Evolutionary conservation across 2,888 invertebrate species (phyloP).

Genomic region (Autographa pulchrina): DNA sequence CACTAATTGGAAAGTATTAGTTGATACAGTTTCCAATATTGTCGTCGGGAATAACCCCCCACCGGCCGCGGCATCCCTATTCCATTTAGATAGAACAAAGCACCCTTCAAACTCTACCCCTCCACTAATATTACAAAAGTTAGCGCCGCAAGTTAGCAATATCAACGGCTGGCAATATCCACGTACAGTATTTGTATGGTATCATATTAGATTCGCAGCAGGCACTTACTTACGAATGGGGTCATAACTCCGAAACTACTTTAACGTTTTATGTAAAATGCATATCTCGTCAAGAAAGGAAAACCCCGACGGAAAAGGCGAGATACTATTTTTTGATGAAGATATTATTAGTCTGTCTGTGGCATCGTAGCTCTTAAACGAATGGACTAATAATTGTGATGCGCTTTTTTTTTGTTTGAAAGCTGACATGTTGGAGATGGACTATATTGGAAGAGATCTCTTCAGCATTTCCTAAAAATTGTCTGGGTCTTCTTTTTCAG

Average conservation of each 20-base stretch:
- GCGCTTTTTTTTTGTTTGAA: too few relatives aligned
- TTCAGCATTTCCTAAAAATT: too few relatives aligned
- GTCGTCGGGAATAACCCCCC: conserved; percentile 43
- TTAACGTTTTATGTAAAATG: conserved; percentile 25
- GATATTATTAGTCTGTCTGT: too few relatives aligned
- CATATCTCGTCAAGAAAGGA: too few relatives aligned
- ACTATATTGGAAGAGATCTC: too few relatives aligned
- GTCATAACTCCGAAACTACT: conserved; percentile 43
- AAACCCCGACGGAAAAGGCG: too few relatives aligned
- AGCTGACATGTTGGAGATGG: too few relatives aligned
- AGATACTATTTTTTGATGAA: too few relatives aligned
- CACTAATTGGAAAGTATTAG: neutral
- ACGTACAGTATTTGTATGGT: conserved; percentile 59
- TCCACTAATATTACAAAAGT: conserved; percentile 84
- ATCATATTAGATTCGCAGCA: conserved; percentile 53
- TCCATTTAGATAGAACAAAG: conserved; percentile 56
- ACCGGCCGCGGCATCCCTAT: conserved; percentile 49
- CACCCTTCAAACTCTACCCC: conserved; percentile 76
- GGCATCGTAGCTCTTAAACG: too few relatives aligned
- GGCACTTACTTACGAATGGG: conserved; percentile 36
- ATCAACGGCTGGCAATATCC: conserved; percentile 57
- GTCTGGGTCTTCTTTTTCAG: too few relatives aligned
- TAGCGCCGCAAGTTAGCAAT: conserved; percentile 73
- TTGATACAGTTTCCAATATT: conserved; percentile 52
- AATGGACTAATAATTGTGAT: too few relatives aligned